Base-by-base conservation (phyloP, 2,888 invertebrate genomes). In the Hypomecis punctinalis region DNA sequence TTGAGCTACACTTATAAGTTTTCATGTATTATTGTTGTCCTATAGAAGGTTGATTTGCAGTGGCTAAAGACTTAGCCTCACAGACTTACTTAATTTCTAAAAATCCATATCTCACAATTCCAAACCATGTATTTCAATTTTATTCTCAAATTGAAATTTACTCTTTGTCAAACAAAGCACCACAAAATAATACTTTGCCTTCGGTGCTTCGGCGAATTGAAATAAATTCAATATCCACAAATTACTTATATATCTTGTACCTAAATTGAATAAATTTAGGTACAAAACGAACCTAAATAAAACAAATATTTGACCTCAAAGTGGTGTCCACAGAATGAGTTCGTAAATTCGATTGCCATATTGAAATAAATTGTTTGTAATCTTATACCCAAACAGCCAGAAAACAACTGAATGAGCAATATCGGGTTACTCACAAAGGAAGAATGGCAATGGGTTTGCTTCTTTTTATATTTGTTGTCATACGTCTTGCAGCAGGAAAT, bases 351-450 rank as follows among this genome's bases (percentile, higher is more conserved):
- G 84, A 88, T 89, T 89, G 91, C 85, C 86, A 86, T 89, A 90
- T 86, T 89, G 86, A 88, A 91, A 91, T 91, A 90, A 90, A 91
- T 91, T 88, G 90, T 90, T 88, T 90, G 92, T 92, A 92, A 92
- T 92, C 89, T 88, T 90, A 93, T 91, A 91, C 87, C 90, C 89
- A 92, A 92, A 92, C 92, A 91, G 81, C 80, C 86, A 88, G 90
- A 90, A 91, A 91, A 90, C 84, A 87, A 85, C 84, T 88, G 89
- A 92, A 91, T 90, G 85, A 90, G 91, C 86, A 85, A 86, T 91
- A 90, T 93, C 91, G 78, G 77, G 88, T 93, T 91, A 88, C 92
- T 75, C 75, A 78, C 80, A 79, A 80, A 76, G 78, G 83, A 85
- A 88, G 81, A 89, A 90, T 86, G 87, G 85, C 76, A 77, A 77